Percentiles rank a stretch among this genome's conserved stretches.
These are phyloP conservation scores for Pyrgilauda ruficollis DNA, from an alignment of 2,113 vertebrate genomes.

Conservation along the genomic window DNA sequence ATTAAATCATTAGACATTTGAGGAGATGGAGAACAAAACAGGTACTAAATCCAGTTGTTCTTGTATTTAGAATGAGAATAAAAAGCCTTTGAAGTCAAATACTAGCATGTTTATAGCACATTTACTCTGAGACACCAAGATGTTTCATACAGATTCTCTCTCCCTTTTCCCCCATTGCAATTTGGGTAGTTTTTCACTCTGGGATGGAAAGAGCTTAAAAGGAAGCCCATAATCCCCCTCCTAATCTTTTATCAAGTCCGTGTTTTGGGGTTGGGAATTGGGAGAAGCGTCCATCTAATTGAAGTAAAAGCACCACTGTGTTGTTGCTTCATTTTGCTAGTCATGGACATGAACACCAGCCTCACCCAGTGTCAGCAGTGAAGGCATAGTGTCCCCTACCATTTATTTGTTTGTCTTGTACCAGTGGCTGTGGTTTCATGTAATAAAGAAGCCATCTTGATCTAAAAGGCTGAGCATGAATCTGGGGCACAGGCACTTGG, in stretches of 20 bases:
- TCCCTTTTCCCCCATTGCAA: background rate
- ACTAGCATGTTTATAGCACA: background rate
- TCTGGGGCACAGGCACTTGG: background rate
- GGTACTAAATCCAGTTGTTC: slow-evolving; percentile 55
- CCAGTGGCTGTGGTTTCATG: background rate
- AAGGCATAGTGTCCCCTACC: background rate
- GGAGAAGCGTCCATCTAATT: background rate
- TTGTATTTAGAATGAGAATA: slow-evolving; percentile 12
- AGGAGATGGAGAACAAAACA: slow-evolving; percentile 40
- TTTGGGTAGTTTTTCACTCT: background rate
- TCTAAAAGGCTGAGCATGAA: background rate
- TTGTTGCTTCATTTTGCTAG: background rate
- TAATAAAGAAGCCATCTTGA: background rate
- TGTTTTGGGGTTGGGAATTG: background rate
- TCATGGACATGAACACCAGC: background rate
- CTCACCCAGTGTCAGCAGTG: background rate
- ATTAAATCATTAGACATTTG: slow-evolving; percentile 15
- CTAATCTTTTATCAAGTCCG: background rate
- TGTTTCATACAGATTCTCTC: background rate
- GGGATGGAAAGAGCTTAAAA: background rate
- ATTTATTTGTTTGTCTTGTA: background rate
- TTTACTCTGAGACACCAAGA: background rate
- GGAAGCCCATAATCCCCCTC: background rate
- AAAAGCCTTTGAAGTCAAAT: slow-evolving; percentile 43
- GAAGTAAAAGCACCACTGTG: background rate